Base-by-base conservation (phyloP, 2,797 vertebrate genomes). In the Aeoliscus strigatus region DNA sequence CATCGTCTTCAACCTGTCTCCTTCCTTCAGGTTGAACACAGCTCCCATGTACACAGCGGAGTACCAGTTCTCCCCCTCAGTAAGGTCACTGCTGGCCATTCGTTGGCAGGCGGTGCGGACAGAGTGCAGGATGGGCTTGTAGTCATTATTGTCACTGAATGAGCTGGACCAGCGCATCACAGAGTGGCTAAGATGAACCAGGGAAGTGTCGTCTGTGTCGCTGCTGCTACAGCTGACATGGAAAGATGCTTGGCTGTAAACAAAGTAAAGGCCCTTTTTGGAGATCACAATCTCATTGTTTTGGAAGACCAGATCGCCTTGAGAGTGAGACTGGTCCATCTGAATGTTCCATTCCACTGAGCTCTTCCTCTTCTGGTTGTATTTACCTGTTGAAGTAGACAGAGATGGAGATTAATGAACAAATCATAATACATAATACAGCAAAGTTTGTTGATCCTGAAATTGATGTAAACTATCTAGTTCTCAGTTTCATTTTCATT, bases 241-340 rank as follows among this genome's bases (percentile, higher is more conserved):
- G 51, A 87, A 90, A 0, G 87, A 87, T 0, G 60, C 84, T 51
- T 90, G 88, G 36, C 81, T 89, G 60, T 90, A 90, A 25, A 90
- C 75, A 2, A 87, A 90, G 69, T 87, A 90, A 10, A 86, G 71
- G 17, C 88, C 88, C 0, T 7, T 6, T 0, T 0, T 9, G 2
- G 80, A 79, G 41, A 90, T 80, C 14, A 72, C 48, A 3, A 90
- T 83, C 47, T 86, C 49, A 2, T 87, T 87, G 25, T 75, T 1
- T 0, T 27, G 0, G 4, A 89, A 67, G 3, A 27, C 0, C 5
- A 89, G 70, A 0, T 42, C 76, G 1, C 86, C 87, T 18, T 75
- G 52, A 4, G 33, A 27, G 31, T 84, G 77, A 2, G 51, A 63
- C 29, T 87, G 84, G 39, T 77, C 77, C 27, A 60, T 60, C 0